Evolutionary conservation across 2,888 invertebrate genomes (phyloP).

Genomic region (Portevinia maculata): DNA sequence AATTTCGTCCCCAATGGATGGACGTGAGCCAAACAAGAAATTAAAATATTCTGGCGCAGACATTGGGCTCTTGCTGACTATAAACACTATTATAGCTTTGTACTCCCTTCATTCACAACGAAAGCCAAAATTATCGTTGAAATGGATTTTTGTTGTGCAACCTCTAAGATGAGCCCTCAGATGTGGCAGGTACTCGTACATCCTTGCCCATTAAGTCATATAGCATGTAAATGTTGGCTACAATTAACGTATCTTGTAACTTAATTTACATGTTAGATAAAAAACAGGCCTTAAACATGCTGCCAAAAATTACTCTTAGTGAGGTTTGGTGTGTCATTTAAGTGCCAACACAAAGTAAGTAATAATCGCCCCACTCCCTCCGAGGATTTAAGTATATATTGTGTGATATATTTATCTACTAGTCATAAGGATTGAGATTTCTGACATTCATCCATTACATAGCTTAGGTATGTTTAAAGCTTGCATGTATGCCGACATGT

Average conservation of each 20-base stretch:
- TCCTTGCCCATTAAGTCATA: conserved; percentile 10
- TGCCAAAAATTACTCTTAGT: conserved; percentile 22
- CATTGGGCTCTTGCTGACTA: conserved; percentile 38
- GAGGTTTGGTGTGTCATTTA: background rate
- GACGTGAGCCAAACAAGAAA: conserved; percentile 53
- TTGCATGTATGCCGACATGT: conserved; percentile 2
- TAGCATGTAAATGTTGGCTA: conserved; percentile 32
- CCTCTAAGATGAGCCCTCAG: conserved; percentile 18
- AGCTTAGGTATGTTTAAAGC: conserved; percentile 16
- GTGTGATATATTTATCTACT: conserved; percentile 27
- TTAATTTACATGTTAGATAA: conserved; percentile 19
- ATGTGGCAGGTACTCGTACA: background rate
- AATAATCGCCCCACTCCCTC: background rate
- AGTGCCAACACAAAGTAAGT: conserved; percentile 12
- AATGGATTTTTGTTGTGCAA: background rate
- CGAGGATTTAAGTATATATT: background rate
- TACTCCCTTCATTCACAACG: background rate
- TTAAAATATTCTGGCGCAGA: conserved; percentile 61
- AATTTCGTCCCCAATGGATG: conserved; percentile 14
- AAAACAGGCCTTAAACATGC: background rate
- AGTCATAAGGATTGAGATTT: conserved; percentile 37
- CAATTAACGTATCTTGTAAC: conserved; percentile 47
- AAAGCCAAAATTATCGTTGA: conserved; percentile 29
- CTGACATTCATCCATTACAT: background rate
- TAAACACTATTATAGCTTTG: conserved; percentile 1